Conservation (phyloP, 2,888 invertebrate species). For the Caenorhabditis doughertyi region DNA sequence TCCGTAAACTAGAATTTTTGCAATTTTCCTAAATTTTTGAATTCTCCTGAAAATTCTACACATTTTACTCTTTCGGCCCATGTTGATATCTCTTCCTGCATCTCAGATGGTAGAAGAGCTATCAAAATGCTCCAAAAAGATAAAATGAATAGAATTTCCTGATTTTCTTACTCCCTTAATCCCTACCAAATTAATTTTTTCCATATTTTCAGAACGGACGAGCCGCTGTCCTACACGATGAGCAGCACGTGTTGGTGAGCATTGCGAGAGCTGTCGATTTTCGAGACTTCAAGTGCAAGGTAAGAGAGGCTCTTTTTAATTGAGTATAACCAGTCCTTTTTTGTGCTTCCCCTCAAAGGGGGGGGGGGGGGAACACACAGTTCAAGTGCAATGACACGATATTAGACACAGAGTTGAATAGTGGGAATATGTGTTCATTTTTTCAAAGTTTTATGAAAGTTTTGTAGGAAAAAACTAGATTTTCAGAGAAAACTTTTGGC, state of each 20-base stretch:
- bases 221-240: slow-evolving; percentile 74
- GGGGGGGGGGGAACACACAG: slow-evolving; percentile 44
- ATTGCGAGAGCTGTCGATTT: slow-evolving; percentile 78
- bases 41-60: no score
- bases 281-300: slow-evolving; percentile 78
- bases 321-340: slow-evolving; percentile 30
- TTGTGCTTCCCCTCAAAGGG: slow-evolving; percentile 42
- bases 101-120: neutral
- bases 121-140: neutral
- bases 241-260: slow-evolving; percentile 71
- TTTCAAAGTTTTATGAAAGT: neutral
- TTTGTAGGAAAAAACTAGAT: neutral
- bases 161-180: neutral
- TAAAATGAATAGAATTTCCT: neutral
- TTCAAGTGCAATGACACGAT: slow-evolving; percentile 49
- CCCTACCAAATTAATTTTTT: neutral
- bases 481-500: neutral
- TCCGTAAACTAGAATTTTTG: no score
- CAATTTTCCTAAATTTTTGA: no score
- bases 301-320: slow-evolving; percentile 47
- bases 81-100: neutral
- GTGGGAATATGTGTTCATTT: slow-evolving; percentile 8
- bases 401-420: neutral
- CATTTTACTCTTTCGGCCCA: no score
- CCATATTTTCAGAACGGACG: slow-evolving; percentile 77